Conservation (phyloP, 1,140 invertebrate genomes). For the Brachionus angularis region DNA sequence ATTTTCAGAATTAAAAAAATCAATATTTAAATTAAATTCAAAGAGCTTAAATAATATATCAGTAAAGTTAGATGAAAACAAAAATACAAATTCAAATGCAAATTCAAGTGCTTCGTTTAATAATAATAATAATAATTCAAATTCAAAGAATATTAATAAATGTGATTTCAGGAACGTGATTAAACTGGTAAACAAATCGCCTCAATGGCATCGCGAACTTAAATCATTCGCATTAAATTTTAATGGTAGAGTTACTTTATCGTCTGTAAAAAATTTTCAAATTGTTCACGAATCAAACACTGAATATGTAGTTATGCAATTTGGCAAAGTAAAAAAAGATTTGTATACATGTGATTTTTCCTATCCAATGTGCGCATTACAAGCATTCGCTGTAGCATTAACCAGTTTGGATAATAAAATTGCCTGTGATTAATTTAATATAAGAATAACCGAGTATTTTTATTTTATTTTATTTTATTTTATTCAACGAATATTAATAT, state of each 20-base stretch:
- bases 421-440: conserved; percentile 15
- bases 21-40: no score
- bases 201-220: conserved; percentile 17
- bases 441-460: not conserved
- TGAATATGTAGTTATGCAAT: conserved; percentile 35
- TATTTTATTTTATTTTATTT: not conserved
- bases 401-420: conserved; percentile 28
- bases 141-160: no score
- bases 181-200: conserved; percentile 41
- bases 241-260: conserved; percentile 34
- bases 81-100: conserved; percentile 10
- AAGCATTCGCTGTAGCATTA: conserved; percentile 30
- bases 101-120: not conserved
- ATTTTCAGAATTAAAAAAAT: no score
- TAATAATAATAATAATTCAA: not conserved
- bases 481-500: conserved; percentile 8
- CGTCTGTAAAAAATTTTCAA: conserved; percentile 42
- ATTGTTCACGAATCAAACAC: conserved; percentile 28
- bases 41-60: no score
- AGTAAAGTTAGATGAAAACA: no score
- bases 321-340: conserved; percentile 44
- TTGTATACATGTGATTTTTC: conserved; percentile 43
- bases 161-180: conserved; percentile 17
- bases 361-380: conserved; percentile 38
- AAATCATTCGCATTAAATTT: conserved; percentile 39